phyloP scores from a whole-genome alignment of 2,113 vertebrate genomes.

The Laterallus jamaicensis region DNA sequence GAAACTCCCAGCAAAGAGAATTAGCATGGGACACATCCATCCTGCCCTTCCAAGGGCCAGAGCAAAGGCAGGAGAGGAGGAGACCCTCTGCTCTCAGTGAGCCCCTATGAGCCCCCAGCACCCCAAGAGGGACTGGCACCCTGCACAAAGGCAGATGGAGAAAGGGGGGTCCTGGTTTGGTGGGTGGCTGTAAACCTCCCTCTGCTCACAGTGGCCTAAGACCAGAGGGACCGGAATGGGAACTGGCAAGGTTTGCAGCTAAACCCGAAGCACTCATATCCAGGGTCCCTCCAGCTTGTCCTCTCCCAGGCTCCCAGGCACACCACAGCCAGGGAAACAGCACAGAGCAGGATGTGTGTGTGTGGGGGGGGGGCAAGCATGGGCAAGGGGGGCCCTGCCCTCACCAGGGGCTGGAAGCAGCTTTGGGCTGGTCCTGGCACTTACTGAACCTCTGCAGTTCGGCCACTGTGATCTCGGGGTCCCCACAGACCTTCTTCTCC shows the following conservation, averaged over 20 bases:
- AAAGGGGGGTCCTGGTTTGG: not conserved
- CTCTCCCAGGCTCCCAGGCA: not conserved
- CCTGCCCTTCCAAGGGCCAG: not conserved
- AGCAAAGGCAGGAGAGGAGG: not conserved
- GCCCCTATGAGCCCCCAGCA: not conserved
- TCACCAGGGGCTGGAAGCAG: not conserved
- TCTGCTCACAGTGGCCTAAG: not conserved
- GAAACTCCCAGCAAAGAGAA: not conserved
- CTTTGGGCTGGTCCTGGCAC: conserved; percentile 11
- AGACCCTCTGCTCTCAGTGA: not conserved
- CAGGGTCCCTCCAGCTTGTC: not conserved
- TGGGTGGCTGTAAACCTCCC: not conserved
- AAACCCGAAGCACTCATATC: not conserved
- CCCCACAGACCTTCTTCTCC: conserved; percentile 92
- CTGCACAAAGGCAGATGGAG: not conserved
- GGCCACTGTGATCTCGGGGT: conserved; percentile 88
- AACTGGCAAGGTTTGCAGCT: not conserved
- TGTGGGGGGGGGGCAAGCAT: not conserved
- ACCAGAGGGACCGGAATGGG: not conserved
- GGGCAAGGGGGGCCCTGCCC: not conserved
- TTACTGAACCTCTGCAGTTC: conserved; percentile 85
- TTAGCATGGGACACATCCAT: rapidly evolving
- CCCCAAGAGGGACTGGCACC: not conserved
- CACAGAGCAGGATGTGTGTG: rapidly evolving
- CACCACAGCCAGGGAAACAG: not conserved